Evolutionary conservation across 2,113 vertebrate genomes (phyloP).

Genomic region (Mustelus asterias): DNA sequence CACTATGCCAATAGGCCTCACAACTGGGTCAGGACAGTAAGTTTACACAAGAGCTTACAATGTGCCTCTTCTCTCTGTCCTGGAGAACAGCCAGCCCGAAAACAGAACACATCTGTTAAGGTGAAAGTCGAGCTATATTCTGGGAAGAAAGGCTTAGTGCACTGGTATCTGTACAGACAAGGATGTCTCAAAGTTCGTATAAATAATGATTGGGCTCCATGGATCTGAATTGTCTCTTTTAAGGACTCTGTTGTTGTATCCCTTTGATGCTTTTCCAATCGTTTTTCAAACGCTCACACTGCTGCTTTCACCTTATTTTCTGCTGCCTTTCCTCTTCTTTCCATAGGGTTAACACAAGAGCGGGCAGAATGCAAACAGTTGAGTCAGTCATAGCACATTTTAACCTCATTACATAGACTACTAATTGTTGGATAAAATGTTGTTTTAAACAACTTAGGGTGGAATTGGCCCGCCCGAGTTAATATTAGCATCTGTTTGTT

Average conservation of each 20-base stretch:
- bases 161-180: conserved; percentile 18
- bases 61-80: background rate
- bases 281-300: background rate
- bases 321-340: background rate
- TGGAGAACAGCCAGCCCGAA: conserved; percentile 19
- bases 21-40: background rate
- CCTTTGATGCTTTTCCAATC: background rate
- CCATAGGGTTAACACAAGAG: too few species aligned
- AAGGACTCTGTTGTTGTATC: background rate
- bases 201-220: background rate
- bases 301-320: background rate
- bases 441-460: background rate
- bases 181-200: conserved; percentile 2
- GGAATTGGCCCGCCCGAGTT: background rate
- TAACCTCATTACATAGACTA: background rate
- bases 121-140: conserved; percentile 32
- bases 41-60: conserved; percentile 38
- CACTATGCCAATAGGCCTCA: background rate
- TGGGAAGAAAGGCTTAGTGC: conserved; percentile 25
- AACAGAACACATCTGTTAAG: conserved; percentile 39
- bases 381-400: background rate
- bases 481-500: too few species aligned
- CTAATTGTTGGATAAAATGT: background rate
- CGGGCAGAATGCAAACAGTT: background rate
- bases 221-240: conserved; percentile 8